Evolutionary conservation across 2,888 invertebrate species (phyloP), one percentile per base, ranked within the genome.

Genomic region (Acleris cristana): DNA sequence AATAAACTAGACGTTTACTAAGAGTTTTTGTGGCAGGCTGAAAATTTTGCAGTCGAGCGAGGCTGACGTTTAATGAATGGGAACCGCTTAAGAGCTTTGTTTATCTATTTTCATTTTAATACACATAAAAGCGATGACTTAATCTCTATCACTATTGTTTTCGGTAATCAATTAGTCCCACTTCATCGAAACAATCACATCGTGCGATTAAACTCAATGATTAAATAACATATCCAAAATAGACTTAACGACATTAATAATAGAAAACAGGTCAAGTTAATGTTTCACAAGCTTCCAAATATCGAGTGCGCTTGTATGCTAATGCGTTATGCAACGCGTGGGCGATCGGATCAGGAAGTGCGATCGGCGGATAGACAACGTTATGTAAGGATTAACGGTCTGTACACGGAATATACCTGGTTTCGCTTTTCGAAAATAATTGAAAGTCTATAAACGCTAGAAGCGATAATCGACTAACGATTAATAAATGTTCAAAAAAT

Each of bases 331-430:
- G 72, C 63, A 72, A 72, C 58, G 56, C 54, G 68, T 61, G 69
- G 70, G 69, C 64, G 69, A 67, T 67, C 69, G 64, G 60, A 71
- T 69, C 66, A 72, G 72, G 72, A 72, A 72, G 69, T 59, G 64
- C 67, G 62, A 58, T 63, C 58, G 23, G 51, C 40, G 59, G 63
- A 61, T 52, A 61, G 54, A 40, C 44, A 19, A 30, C 40, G 58
- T 63, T 67, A 54, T 58, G 53, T 57, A 67, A 67, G 53, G 48
- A 54, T 63, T 67, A 63, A 67, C 57, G 53, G 55, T 48, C 18
- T 18, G 58, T 57, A 62, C 21, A 21, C 60, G 51, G 51, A 51
- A 56, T 65, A 61, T 44, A 14, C 45, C 19, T 21, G 58, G 48
- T 58, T 48, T 58, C 45, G 57, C 57, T 57, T 45, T 57, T 57